Base-by-base conservation (phyloP, 2,888 invertebrate species). In the Papilio gigon region DNA sequence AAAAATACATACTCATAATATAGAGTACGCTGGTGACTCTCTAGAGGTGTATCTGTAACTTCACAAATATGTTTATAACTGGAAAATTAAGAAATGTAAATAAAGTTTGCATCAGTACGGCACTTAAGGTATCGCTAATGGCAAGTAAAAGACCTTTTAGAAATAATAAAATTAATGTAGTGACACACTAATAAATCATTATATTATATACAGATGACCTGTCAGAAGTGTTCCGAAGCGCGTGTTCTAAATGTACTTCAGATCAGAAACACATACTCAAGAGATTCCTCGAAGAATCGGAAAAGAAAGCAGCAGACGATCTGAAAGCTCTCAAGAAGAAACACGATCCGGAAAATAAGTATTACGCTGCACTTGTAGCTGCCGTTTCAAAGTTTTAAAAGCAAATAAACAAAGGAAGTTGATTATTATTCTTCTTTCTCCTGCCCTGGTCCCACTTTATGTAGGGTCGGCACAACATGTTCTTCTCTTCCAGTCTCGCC, bases 191-290 rank as follows among this genome's bases (percentile, higher is more conserved):
- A 22, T 2, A 22, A 1, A 35, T 11, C 2, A n/a, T 20, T 17
- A 70, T 40, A 33, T 40, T 11, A 22, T 67, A 84, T 87, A 14
- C 86, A 95, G 95, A 93, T 76, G 93, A 93, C 72, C 82, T 95
- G 68, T 93, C 93, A 0, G 95, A 95, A 77, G 95, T 94, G 0
- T 87, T 95, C 22, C 79, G 84, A 73, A 92, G 93, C 53, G 92
- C 93, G 33, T 95, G 95, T 81, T 84, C 80, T 22, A 95, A 95
- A 80, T 95, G 95, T 78, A 94, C 94, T 8, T 89, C 90, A 47
- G 93, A 93, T 53, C 95, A 95, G 82, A 94, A 93, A 76, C 86
- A 90, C 69, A 93, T 94, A 33, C 88, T 95, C 33, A 93, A 93
- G 61, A 92, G 87, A 73, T 94, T 95, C 71, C 88, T 94, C 0